Evolutionary conservation across 2,888 invertebrate species (phyloP).

Genomic region (Patella ulyssiponensis): DNA sequence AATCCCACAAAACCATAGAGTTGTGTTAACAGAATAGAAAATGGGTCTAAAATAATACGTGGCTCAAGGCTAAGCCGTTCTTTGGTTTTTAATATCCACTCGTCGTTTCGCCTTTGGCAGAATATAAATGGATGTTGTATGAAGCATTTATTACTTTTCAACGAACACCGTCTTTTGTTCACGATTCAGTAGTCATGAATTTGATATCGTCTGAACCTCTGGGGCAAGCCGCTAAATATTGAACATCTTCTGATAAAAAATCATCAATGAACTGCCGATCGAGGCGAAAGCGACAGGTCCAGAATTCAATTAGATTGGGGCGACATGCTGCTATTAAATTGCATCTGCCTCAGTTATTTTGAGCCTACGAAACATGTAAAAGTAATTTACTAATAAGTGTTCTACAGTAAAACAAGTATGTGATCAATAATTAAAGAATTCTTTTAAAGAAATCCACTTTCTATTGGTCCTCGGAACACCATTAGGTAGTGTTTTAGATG

Average conservation of each 20-base stretch:
- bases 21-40: background rate
- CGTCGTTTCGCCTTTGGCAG: too few relatives aligned
- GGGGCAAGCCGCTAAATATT: background rate
- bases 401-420: too few relatives aligned
- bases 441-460: too few relatives aligned
- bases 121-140: background rate
- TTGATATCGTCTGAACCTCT: constrained; percentile 5
- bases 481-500: too few relatives aligned
- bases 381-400: too few relatives aligned
- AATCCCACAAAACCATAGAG: constrained; percentile 2
- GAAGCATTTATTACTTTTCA: background rate
- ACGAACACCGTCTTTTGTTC: constrained; percentile 1
- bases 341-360: constrained; percentile 12
- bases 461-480: too few relatives aligned
- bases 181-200: background rate
- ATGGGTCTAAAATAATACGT: background rate
- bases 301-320: background rate
- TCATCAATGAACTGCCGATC: background rate
- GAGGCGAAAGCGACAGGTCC: constrained; percentile 5
- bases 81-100: background rate
- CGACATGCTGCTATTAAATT: constrained; percentile 5
- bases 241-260: too few relatives aligned
- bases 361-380: background rate
- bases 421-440: too few relatives aligned
- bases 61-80: background rate